Evolutionary conservation across 2,113 vertebrate genomes (phyloP).

Genomic region (Oreocharis arfaki): DNA sequence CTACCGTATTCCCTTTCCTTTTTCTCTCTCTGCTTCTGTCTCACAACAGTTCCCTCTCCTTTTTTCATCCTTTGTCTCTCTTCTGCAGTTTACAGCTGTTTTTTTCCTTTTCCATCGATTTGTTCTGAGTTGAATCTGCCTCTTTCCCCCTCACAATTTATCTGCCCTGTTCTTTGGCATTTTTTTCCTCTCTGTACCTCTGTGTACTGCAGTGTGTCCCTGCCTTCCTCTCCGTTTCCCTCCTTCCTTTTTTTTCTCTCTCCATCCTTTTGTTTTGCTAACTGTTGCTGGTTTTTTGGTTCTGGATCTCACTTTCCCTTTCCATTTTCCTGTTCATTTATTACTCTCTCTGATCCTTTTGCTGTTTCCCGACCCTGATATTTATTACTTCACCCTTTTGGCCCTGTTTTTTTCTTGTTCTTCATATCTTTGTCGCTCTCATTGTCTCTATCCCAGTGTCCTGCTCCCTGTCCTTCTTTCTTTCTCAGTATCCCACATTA

Average conservation of each 20-base stretch:
- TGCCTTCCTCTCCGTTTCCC: neutral
- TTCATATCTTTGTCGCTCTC: neutral
- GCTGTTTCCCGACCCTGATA: neutral
- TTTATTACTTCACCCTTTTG: neutral
- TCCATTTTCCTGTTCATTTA: neutral
- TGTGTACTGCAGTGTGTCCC: neutral
- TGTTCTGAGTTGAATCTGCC: neutral
- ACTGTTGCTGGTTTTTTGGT: neutral
- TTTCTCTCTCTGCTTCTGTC: neutral
- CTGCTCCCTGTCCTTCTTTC: neutral
- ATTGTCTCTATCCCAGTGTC: neutral
- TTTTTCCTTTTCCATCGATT: neutral
- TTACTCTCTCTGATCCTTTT: neutral
- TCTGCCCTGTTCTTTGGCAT: neutral
- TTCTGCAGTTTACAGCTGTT: neutral
- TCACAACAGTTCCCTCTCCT: neutral
- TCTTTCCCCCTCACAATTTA: neutral
- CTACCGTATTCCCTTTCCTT: neutral
- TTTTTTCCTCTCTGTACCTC: neutral
- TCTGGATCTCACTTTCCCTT: neutral
- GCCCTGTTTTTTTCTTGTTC: neutral
- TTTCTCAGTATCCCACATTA: neutral
- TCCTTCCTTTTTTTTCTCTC: neutral
- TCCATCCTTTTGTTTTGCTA: neutral
- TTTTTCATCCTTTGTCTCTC: neutral